Base-by-base conservation (phyloP, 2,888 invertebrate species). In the Cheiracanthium punctorium region DNA sequence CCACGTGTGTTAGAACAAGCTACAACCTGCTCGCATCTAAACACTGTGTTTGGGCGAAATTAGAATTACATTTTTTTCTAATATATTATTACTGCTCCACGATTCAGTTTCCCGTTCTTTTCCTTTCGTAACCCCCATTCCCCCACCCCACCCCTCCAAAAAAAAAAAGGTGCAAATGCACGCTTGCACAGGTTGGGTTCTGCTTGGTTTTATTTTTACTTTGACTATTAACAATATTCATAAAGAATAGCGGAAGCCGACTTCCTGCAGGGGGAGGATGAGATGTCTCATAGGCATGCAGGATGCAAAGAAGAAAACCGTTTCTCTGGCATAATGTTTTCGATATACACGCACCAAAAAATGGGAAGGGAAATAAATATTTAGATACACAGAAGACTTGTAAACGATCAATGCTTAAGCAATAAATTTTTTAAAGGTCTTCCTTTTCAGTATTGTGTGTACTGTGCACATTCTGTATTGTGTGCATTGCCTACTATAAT, bases 1-100 rank as follows among this genome's bases (percentile, higher is more conserved):
- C 71, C 80, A 80, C 80, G 80, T 80, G 80, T 29, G 29, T 28
- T 17, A 28, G 24, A 64, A 64, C 80, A 52, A 29, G 80, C 52
- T 20, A 24, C 10, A 80, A 80, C 80, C 43, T 80, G 80, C 58
- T 79, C 29, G 29, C 17, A 43, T 7, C 71, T 10, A 43, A 71
- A 41, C 71, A n/a, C 28, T 17, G 14, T 28, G 29, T 28, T 14
- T 8, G 14, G 71, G 43, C 24, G 28, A 20, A 71, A 43, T 20
- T 33, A 28, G 32, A 10, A 67, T 37, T 37, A 7, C 10, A 7
- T 37, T 37, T 37, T 37, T 37, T 37, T 37, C 10, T 37, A 37
- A 37, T 4, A 37, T 10, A 37, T n/a, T n/a, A 37, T 7, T 37
- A 7, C 37, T 58, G 5, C 24, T 12, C n/a, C 24, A 24, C 5